phyloP scores from a whole-genome alignment of 2,113 vertebrate genomes.

The Sinocyclocheilus anophthalmus region DNA sequence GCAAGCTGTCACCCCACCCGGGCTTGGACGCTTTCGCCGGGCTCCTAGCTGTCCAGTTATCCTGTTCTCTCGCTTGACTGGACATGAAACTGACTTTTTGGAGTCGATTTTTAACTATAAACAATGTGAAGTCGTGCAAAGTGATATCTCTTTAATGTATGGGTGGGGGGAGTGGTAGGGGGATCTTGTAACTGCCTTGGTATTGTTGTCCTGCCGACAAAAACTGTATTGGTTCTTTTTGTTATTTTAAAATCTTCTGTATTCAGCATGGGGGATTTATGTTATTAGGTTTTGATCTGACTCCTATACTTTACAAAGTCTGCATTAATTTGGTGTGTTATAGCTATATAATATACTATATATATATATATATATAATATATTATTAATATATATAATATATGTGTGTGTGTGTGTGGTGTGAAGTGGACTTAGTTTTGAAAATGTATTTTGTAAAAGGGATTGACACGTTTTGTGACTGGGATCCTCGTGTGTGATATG shows the following conservation, averaged over 20 bases:
- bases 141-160: constrained; percentile 3
- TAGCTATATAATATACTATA: too few species aligned
- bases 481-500: too few species aligned
- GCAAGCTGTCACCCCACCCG: constrained; percentile 83
- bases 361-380: too few species aligned
- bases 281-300: not conserved
- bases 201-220: not conserved
- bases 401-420: too few species aligned
- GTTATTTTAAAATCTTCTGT: not conserved
- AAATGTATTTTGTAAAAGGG: not conserved
- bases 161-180: not conserved
- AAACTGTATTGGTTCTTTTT: too few species aligned
- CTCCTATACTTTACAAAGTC: not conserved
- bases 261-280: not conserved
- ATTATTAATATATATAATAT: too few species aligned
- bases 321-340: too few species aligned
- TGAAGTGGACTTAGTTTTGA: too few species aligned
- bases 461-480: not conserved
- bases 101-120: constrained; percentile 40
- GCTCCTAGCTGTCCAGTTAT: constrained; percentile 66
- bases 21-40: constrained; percentile 70
- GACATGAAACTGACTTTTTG: constrained; percentile 42
- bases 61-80: constrained; percentile 49
- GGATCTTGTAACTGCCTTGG: not conserved
- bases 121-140: constrained; percentile 29